These are phyloP conservation scores for Thamnophis sirtalis DNA, from an alignment of 2,113 vertebrate species.

Conservation along the genomic window DNA sequence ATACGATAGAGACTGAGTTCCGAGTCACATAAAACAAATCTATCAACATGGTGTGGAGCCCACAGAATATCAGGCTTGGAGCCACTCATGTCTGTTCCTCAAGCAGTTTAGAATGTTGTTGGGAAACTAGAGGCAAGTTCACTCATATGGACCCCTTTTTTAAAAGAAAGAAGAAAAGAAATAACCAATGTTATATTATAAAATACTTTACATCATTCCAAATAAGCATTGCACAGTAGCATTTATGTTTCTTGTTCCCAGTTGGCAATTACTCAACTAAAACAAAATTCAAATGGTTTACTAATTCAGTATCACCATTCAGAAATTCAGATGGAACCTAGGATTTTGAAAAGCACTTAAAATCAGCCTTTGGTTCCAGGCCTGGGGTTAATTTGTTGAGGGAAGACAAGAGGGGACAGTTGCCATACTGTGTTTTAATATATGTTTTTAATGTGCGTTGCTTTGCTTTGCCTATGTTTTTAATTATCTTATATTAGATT, in stretches of 20 bases:
- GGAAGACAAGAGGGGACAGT: background rate
- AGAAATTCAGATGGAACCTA: background rate
- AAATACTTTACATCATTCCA: background rate
- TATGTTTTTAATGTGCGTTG: background rate
- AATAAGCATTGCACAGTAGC: background rate
- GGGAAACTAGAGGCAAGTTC: conserved; percentile 55
- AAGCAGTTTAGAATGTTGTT: conserved; percentile 17
- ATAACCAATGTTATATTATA: conserved; percentile 1
- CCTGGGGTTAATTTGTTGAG: background rate
- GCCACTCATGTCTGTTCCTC: conserved; percentile 81
- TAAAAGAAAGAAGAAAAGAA: conserved; percentile 32
- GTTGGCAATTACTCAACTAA: background rate
- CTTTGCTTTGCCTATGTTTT: background rate
- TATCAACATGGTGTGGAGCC: conserved; percentile 94
- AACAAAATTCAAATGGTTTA: background rate
- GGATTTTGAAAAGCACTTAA: background rate
- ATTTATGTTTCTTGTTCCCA: background rate
- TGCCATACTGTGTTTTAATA: background rate
- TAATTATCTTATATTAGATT: background rate
- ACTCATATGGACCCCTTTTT: conserved; percentile 56
- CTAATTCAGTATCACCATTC: background rate
- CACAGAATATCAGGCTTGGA: conserved; percentile 96
- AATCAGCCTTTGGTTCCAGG: background rate
- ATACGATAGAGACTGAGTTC: conserved; percentile 94
- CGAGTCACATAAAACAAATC: conserved; percentile 94